Evolutionary conservation across 2,113 vertebrate species (phyloP).

Genomic region (Amblyornis subalaris): DNA sequence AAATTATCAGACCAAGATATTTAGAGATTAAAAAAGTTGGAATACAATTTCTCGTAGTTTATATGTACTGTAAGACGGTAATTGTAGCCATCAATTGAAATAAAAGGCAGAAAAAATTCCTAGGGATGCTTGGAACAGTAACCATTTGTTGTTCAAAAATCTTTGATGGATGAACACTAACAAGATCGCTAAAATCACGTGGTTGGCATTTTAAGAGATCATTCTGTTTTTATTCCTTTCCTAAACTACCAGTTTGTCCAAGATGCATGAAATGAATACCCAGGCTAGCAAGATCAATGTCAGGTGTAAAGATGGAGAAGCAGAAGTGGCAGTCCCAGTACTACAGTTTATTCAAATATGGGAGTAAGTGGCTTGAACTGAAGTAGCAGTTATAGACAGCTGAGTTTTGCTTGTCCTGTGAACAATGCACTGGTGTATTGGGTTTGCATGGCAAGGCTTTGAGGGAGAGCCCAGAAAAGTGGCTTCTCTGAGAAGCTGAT

Average conservation of each 20-base stretch:
- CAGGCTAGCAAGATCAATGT: neutral
- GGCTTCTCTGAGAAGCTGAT: neutral
- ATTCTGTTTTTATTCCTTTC: neutral
- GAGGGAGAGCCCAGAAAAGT: accelerated
- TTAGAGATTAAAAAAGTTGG: neutral
- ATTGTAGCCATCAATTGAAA: neutral
- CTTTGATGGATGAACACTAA: neutral
- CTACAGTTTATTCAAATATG: neutral
- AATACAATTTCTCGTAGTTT: neutral
- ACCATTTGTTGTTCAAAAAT: neutral
- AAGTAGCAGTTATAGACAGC: neutral
- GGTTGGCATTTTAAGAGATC: neutral
- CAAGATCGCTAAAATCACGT: neutral
- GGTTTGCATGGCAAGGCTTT: neutral
- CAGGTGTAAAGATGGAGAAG: neutral
- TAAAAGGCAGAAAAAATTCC: neutral
- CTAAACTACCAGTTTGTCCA: neutral
- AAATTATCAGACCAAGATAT: accelerated
- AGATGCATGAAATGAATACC: neutral
- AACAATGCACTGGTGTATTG: neutral
- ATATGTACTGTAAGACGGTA: neutral
- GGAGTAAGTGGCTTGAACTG: neutral
- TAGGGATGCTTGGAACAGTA: neutral
- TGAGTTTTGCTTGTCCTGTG: neutral
- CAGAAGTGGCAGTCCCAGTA: neutral